These are phyloP conservation scores for Malurus leucopterus DNA, from an alignment of 2,797 vertebrate genomes.

Conservation along the genomic window DNA sequence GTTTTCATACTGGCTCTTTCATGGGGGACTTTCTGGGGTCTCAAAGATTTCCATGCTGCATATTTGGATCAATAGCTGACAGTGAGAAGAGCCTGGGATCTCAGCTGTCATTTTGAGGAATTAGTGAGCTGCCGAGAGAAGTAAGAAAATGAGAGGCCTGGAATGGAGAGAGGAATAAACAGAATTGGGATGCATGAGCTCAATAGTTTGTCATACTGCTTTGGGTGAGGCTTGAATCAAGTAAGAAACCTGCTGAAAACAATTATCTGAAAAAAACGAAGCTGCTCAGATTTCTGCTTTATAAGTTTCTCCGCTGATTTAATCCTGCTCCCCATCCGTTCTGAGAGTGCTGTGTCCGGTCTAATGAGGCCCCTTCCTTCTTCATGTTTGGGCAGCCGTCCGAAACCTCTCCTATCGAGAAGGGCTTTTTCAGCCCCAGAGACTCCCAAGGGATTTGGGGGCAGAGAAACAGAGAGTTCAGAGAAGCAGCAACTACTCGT, in stretches of 20 bases:
- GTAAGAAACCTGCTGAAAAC: slow-evolving; percentile 46
- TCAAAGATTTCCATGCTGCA: background rate
- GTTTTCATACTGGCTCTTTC: background rate
- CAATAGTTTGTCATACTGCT: background rate
- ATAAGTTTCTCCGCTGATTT: background rate
- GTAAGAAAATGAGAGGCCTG: background rate
- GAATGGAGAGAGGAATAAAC: background rate
- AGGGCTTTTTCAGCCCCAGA: background rate
- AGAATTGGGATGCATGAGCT: slow-evolving; percentile 20
- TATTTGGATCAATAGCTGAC: background rate
- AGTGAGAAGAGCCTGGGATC: background rate
- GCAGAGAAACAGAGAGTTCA: slow-evolving; percentile 24
- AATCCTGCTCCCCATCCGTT: slow-evolving; percentile 16
- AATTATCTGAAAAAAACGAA: slow-evolving; percentile 43
- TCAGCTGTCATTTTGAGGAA: background rate
- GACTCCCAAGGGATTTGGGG: background rate
- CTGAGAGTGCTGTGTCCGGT: background rate
- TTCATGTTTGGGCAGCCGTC: background rate
- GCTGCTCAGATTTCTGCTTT: slow-evolving; percentile 20
- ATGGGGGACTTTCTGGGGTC: background rate
- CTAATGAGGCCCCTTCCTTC: background rate
- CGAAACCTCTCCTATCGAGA: background rate
- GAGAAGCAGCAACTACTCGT: background rate
- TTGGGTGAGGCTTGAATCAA: background rate
- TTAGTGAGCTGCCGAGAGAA: background rate